phyloP scores from a whole-genome alignment of 2,113 vertebrate genomes.

The Neotragus pygmaeus region DNA sequence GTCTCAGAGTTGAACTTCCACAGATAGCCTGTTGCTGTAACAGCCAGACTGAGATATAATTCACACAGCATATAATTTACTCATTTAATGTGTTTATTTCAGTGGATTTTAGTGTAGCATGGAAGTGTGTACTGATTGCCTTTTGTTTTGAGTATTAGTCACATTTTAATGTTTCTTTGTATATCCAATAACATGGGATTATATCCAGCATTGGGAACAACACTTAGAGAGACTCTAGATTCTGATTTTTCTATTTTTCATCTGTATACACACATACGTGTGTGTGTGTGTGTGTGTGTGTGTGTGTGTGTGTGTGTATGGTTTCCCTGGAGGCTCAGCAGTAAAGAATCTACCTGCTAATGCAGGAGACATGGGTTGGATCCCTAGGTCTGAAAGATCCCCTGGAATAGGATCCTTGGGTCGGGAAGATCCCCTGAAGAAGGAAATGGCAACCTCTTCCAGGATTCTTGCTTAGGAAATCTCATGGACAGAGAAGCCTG shows the following conservation, averaged over 20 bases:
- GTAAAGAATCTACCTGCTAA: background rate
- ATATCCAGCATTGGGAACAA: background rate
- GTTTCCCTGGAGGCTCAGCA: background rate
- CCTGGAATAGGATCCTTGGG: background rate
- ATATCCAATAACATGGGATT: background rate
- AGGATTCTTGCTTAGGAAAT: background rate
- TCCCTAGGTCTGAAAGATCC: background rate
- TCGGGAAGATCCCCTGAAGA: background rate
- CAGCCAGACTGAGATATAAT: background rate
- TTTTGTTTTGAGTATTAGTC: background rate
- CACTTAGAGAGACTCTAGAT: background rate
- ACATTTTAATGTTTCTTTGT: conserved; percentile 14
- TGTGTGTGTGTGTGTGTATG: fast-evolving
- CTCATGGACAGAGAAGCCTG: background rate
- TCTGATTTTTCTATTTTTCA: background rate
- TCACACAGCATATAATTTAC: background rate
- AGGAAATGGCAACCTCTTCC: background rate
- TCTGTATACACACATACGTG: background rate
- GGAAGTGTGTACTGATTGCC: background rate
- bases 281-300: no score
- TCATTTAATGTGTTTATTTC: background rate
- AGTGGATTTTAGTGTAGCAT: background rate
- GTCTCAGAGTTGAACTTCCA: background rate
- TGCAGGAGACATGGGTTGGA: background rate
- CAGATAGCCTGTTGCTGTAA: background rate